Percentiles rank a stretch among this genome's conserved stretches.
phyloP scores from a whole-genome alignment of 35 echinoderm and acorn worm genomes.

The Acanthaster planci region DNA sequence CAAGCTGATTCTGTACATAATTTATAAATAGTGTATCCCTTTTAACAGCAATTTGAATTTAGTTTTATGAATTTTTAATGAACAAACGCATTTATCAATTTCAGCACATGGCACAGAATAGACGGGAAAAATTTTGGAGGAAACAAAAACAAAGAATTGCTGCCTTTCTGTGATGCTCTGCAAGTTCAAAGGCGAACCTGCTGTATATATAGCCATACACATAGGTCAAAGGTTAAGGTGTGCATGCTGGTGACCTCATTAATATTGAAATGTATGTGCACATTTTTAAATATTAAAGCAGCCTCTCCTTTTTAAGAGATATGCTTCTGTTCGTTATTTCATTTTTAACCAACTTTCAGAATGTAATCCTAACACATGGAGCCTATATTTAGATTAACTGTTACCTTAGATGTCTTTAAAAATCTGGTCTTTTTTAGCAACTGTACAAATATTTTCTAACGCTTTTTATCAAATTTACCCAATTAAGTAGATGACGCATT shows the following conservation, averaged over 20 bases:
- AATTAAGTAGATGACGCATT: no score
- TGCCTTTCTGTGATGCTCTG: not conserved
- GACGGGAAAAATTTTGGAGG: not conserved
- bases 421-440: no score
- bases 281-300: constrained; percentile 9
- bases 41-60: constrained; percentile 1
- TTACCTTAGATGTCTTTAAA: no score
- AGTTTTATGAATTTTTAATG: constrained; percentile 23
- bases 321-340: no score
- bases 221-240: not conserved
- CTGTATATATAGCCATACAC: constrained; percentile 15
- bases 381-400: no score
- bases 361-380: no score
- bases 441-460: no score
- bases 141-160: not conserved
- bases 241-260: constrained; percentile 26
- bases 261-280: constrained; percentile 20
- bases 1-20: not conserved
- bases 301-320: not conserved
- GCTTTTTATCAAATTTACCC: no score
- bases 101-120: not conserved
- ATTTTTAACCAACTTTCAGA: no score
- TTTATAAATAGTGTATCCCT: constrained; percentile 26
- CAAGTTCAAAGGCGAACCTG: not conserved
- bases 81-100: constrained; percentile 5